Percentiles rank a stretch among this genome's conserved stretches.
phyloP scores from a whole-genome alignment of 2,113 vertebrate species.

The Python bivittatus region DNA sequence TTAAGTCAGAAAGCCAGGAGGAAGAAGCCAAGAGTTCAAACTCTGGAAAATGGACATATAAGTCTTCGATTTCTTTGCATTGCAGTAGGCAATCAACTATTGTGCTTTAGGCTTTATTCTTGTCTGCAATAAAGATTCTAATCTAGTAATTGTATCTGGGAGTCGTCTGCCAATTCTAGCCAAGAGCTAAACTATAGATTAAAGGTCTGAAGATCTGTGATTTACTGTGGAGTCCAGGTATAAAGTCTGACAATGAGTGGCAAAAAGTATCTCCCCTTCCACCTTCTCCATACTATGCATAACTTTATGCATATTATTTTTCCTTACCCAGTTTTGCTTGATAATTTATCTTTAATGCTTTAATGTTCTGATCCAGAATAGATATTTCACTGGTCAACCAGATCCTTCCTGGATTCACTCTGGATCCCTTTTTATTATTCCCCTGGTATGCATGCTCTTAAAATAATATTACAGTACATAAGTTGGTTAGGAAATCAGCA shows the following conservation, averaged over 20 bases:
- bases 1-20: too few species aligned
- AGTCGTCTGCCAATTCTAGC: too few species aligned
- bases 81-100: too few species aligned
- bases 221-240: neutral
- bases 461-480: neutral
- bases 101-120: too few species aligned
- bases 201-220: neutral
- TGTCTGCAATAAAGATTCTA: too few species aligned
- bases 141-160: too few species aligned
- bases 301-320: neutral
- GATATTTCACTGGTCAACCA: neutral
- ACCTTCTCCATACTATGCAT: neutral
- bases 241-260: neutral
- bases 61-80: too few species aligned
- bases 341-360: neutral
- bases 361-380: neutral
- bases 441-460: neutral
- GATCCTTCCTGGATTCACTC: neutral
- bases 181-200: too few species aligned
- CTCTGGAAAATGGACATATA: too few species aligned
- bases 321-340: neutral
- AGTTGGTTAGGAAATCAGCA: neutral
- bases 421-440: neutral
- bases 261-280: too few species aligned
- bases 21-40: too few species aligned